Conservation (phyloP, 2,113 vertebrate species). For the Oncorhynchus keta region DNA sequence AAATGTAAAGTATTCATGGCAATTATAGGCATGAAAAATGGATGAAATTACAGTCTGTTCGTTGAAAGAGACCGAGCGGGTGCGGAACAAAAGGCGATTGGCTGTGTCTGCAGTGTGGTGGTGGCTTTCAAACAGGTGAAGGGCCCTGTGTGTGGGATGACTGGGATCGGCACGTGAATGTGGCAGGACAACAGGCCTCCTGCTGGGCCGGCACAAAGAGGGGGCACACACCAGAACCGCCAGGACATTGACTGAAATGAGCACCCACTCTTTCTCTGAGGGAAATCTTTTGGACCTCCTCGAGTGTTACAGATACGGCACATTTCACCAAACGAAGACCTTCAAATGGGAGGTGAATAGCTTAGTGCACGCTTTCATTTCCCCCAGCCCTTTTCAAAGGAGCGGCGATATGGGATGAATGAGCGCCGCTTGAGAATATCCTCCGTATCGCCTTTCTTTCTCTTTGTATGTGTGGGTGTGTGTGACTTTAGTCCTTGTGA, state of each 20-base stretch:
- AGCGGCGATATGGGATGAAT: conserved; percentile 34
- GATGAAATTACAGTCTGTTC: conserved; percentile 84
- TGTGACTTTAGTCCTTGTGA: conserved; percentile 66
- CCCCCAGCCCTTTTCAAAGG: conserved; percentile 24
- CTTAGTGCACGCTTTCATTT: conserved; percentile 41
- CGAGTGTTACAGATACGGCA: conserved; percentile 54
- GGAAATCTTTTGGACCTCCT: conserved; percentile 48
- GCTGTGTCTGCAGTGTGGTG: conserved; percentile 71
- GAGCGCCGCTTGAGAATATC: conserved; percentile 27
- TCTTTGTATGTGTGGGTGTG: conserved; percentile 27
- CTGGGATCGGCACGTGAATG: conserved; percentile 68
- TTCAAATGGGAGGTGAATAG: conserved; percentile 42
- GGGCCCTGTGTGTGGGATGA: conserved; percentile 38
- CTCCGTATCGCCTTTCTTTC: conserved; percentile 16
- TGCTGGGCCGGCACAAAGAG: conserved; percentile 71
- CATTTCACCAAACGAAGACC: conserved; percentile 37
- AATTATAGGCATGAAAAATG: conserved; percentile 82
- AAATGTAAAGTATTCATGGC: conserved; percentile 82
- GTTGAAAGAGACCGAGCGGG: conserved; percentile 67
- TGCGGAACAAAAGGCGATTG: conserved; percentile 69
- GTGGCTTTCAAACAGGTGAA: conserved; percentile 83
- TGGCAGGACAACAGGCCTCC: conserved; percentile 69
- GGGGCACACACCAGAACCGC: conserved; percentile 51
- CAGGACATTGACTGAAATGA: conserved; percentile 47
- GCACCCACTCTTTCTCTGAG: conserved; percentile 33